phyloP scores from a whole-genome alignment of 1,140 invertebrate genomes.

The Copidosoma floridanum region DNA sequence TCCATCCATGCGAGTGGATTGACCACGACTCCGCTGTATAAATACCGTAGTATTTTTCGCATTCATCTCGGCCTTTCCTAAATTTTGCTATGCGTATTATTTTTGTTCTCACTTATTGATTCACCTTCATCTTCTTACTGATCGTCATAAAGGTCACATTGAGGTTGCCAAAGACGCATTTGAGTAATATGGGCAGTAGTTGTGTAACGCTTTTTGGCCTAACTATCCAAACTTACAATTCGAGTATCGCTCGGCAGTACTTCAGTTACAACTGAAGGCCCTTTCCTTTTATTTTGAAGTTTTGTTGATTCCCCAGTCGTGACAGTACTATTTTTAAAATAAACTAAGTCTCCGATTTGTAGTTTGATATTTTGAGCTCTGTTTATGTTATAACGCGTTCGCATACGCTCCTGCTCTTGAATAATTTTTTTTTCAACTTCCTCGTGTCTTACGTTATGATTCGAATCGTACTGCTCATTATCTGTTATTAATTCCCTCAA shows the following conservation, averaged over 20 bases:
- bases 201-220: background rate
- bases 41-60: no score
- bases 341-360: conserved; percentile 30
- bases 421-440: background rate
- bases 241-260: conserved; percentile 12
- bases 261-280: conserved; percentile 5
- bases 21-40: no score
- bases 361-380: conserved; percentile 17
- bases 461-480: conserved; percentile 18
- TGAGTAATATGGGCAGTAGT: background rate
- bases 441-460: conserved; percentile 2
- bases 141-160: no score
- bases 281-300: conserved; percentile 13
- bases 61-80: no score
- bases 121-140: no score
- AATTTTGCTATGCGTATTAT: no score
- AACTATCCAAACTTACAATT: background rate
- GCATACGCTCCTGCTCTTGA: conserved; percentile 18
- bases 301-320: conserved; percentile 27
- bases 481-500: conserved; percentile 1
- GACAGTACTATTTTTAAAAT: conserved; percentile 8
- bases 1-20: no score
- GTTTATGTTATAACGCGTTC: conserved; percentile 23
- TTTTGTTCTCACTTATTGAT: no score
- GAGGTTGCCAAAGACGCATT: background rate